Conservation (phyloP, 2,113 vertebrate genomes). For the Notothenia rossii region DNA sequence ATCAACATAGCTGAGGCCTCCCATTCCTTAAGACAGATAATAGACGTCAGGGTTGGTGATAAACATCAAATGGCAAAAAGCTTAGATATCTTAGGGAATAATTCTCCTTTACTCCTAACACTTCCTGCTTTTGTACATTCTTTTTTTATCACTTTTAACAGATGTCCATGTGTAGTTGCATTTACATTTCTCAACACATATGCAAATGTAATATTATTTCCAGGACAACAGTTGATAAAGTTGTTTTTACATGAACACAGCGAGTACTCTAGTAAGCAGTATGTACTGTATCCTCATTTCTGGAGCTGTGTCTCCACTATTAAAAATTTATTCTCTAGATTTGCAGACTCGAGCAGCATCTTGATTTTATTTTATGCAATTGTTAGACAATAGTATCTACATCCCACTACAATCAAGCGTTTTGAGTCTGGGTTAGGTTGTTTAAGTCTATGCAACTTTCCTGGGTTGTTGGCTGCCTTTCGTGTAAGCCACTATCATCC, state of each 20-base stretch:
- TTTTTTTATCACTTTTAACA: neutral
- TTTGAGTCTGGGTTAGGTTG: neutral
- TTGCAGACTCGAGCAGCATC: neutral
- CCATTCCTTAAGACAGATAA: no score
- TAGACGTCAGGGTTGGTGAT: no score
- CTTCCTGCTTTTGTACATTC: neutral
- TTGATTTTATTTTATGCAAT: neutral
- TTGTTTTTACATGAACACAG: neutral
- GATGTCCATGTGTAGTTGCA: neutral
- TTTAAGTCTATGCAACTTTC: neutral
- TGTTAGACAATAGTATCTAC: neutral
- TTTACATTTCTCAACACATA: neutral
- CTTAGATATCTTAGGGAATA: no score
- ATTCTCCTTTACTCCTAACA: no score
- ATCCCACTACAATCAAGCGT: no score
- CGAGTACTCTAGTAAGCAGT: neutral
- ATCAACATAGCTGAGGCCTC: no score
- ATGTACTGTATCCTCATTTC: neutral
- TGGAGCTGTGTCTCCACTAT: neutral
- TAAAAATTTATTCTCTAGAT: neutral
- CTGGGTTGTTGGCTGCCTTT: neutral
- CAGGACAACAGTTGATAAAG: neutral
- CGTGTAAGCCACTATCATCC: neutral
- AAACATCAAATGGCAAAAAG: no score
- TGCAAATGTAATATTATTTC: no score